Evolutionary conservation across 2,888 invertebrate genomes (phyloP), one percentile per base, ranked within the genome.

Genomic region (Pollenia amentaria): DNA sequence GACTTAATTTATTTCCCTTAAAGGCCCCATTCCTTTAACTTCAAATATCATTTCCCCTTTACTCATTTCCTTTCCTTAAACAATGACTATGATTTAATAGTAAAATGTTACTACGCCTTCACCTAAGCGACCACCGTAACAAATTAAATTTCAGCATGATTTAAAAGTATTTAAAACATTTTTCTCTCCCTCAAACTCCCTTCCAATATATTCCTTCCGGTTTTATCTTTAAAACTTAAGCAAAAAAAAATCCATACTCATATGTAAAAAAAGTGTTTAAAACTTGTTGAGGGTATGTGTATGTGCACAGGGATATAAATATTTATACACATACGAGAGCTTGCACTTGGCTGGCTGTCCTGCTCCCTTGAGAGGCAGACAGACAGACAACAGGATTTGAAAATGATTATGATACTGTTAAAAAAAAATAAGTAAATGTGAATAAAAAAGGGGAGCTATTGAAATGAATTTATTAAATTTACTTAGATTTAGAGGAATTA

Each of bases 121-220:
- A 46, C 44, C 53, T 18, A 14, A 79, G 86, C 89, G 90, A 90
- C 91, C 90, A 88, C 90, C 90, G 89, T 90, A 90, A 91, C 92
- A 91, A 91, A 91, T 91, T 91, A 89, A 91, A 91, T 91, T 91
- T 87, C 85, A 88, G 73, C 84, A 88, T 87, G 81, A 86, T 88
- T 88, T 88, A 88, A 88, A 88, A 75, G 81, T 87, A 88, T 89
- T 89, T 88, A 88, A 85, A 75, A 64, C 70, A 42, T 53, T 38
- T 16, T 18, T 40, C n/a, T 38, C n/a, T 4, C 9, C 29, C 46
- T n/a, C n/a, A 29, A 64, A 38, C 46, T 57, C 11, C 40, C 3
- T 53, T 18, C 40, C 38, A 18, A 6, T 6, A 29, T 29, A 29
- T 51, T 16, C 11, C 11, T 38, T n/a, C 14, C 29, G 4, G 1